Evolutionary conservation across 2,797 vertebrate genomes (phyloP).

Genomic region (Propithecus deckenii): DNA sequence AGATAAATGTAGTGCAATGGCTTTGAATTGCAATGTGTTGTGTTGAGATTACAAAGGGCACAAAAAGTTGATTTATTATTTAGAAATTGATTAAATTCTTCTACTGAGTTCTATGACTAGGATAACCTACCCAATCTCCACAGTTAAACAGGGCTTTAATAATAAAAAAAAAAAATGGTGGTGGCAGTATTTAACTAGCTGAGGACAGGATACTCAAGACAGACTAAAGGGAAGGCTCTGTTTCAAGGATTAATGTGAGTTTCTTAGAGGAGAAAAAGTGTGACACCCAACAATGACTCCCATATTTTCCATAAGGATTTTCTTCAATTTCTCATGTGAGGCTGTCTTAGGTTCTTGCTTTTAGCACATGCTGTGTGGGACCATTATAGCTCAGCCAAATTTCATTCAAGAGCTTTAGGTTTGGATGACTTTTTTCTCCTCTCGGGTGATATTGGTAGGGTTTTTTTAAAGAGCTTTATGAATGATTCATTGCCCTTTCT

Average conservation of each 20-base stretch:
- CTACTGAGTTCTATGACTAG: conserved; percentile 78
- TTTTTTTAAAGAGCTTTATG: conserved; percentile 54
- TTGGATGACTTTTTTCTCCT: background rate
- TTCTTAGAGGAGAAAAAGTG: background rate
- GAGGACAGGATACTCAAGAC: background rate
- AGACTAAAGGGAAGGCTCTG: background rate
- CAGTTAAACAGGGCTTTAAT: conserved; percentile 72
- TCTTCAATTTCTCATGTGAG: conserved; percentile 31
- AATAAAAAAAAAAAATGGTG: background rate
- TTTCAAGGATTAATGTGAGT: conserved; percentile 44
- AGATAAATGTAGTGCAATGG: conserved; percentile 86
- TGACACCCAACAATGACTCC: background rate
- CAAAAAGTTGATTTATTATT: conserved; percentile 84
- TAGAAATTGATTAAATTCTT: conserved; percentile 84
- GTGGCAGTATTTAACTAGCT: background rate
- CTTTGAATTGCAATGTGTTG: conserved; percentile 82
- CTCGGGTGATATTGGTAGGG: background rate
- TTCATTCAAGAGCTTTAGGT: conserved; percentile 35
- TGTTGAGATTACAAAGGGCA: conserved; percentile 83
- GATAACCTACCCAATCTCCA: conserved; percentile 73
- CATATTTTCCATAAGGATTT: background rate
- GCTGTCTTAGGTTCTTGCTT: background rate
- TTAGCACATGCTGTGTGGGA: conserved; percentile 45
- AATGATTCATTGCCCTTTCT: conserved; percentile 67
- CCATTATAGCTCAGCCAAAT: background rate